Evolutionary conservation across 2,888 invertebrate species (phyloP), one percentile per base, ranked within the genome.

Genomic region (Drosophila pseudotalamancana): DNA sequence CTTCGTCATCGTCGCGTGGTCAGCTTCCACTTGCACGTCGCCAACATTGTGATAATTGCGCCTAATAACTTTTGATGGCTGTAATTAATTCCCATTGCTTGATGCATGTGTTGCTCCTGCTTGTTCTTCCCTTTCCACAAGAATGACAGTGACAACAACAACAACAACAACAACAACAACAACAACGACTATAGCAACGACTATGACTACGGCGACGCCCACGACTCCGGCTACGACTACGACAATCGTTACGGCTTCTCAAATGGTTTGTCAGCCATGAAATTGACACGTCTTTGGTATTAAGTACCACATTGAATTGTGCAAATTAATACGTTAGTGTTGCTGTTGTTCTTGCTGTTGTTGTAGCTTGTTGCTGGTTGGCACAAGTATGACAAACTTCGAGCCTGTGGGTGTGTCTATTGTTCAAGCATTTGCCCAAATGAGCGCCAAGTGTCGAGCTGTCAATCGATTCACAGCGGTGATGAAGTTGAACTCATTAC

Each of bases 61-160:
- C 73, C 86, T 85, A 87, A 85, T 85, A 85, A 87, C 88, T 85
- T 87, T 83, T 85, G 86, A 85, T 87, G 83, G 80, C 73, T 68
- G 80, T 77, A 85, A 85, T 85, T 85, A 85, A 85, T 85, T 87
- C 80, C 80, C 88, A 73, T 75, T 35, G 50, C 54, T 59, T 57
- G 69, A 61, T 72, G 75, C 72, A 77, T 69, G 59, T 53, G 34
- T 57, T 60, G 35, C 50, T 19, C 18, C 16, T 14, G 14, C 16
- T 39, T 27, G 21, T 14, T 1, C 25, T 6, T 14, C 21, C n/a
- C 35, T 34, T 42, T 39, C 42, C 37, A 16, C 3, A 9, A 23
- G 23, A 27, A 9, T 8, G 27, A 18, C 16, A 12, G 4, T 9
- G 25, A 14, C 34, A 34, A 14, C 14, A 12, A 3, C 29, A 29